Evolutionary conservation across 2,113 vertebrate genomes (phyloP).

Genomic region (Tyto alba): DNA sequence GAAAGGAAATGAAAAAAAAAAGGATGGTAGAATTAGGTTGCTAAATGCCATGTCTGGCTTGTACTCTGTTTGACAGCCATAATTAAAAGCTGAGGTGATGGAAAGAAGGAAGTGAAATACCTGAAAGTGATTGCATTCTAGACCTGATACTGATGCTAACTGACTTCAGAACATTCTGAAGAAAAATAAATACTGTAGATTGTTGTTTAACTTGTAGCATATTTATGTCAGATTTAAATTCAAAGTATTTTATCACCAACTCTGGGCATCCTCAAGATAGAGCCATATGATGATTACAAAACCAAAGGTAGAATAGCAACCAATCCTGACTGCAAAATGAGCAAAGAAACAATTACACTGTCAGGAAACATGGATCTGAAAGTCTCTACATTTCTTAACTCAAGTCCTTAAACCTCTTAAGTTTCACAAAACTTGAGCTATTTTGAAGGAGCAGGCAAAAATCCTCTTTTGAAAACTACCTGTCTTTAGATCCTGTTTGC

Average conservation of each 20-base stretch:
- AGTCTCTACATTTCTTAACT: too few relatives aligned
- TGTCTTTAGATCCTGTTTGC: neutral
- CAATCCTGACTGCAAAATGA: neutral
- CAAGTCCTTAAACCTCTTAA: too few relatives aligned
- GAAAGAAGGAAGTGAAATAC: slow-evolving; percentile 23
- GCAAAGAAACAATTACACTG: neutral
- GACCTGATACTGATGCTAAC: neutral
- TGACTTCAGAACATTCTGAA: neutral
- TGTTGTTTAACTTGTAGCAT: neutral
- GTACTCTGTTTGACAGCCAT: slow-evolving; percentile 9
- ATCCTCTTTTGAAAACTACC: neutral
- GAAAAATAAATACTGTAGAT: neutral
- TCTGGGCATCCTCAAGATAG: neutral
- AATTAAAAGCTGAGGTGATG: slow-evolving; percentile 35
- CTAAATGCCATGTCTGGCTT: slow-evolving; percentile 35
- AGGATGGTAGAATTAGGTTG: slow-evolving; percentile 15
- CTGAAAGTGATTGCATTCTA: neutral
- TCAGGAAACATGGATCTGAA: neutral
- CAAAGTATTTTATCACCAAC: neutral
- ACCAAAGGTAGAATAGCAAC: neutral
- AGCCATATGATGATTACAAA: neutral
- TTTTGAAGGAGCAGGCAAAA: neutral
- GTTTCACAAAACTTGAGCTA: neutral
- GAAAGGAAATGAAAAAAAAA: slow-evolving; percentile 11
- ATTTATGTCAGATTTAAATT: neutral